Evolutionary conservation across 1,140 invertebrate species (phyloP), one percentile per base, ranked within the genome.

Genomic region (Drosophila nasuta): DNA sequence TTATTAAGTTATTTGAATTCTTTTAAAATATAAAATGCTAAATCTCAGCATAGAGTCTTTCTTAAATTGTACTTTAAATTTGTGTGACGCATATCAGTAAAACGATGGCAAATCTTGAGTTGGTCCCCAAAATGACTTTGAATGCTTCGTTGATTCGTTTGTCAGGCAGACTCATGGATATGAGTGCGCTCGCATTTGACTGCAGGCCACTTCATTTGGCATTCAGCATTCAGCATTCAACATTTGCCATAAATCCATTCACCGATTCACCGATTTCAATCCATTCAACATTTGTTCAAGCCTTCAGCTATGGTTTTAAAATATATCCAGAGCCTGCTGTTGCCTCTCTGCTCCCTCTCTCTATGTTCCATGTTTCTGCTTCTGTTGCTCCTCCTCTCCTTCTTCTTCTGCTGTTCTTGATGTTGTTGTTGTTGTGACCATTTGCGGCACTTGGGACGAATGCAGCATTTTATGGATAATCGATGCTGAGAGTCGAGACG

Each of bases 401-500:
- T 25, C 20, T 25, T 25, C 20, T 20, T 20, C 2, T 20, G 15
- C 15, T 15, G 15, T 33, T 5, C 30, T 33, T 6, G 30, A 1
- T 33, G 30, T 5, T 33, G 7, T 20, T 35, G 13, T 30, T n/a
- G 33, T 35, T 58, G 62, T 30, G 33, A 38, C 63, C 70, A 59
- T 67, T 73, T 73, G 63, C 15, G 63, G 52, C 63, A 73, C 54
- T 73, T n/a, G 62, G 46, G 69, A 20, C 28, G 54, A 57, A 64
- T 73, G 56, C 64, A 74, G 56, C 56, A 7, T 71, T 82, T 82
- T 75, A 82, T 83, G 80, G 76, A 82, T 82, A 82, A 82, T 82
- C 80, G 81, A 82, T 82, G 69, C 81, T 79, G 73, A 71, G 71
- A 79, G 81, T 71, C 71, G 80, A 82, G 82, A 87, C 82, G 71